Base-by-base conservation (phyloP, 2,888 invertebrate species). In the Pheosia gnoma region DNA sequence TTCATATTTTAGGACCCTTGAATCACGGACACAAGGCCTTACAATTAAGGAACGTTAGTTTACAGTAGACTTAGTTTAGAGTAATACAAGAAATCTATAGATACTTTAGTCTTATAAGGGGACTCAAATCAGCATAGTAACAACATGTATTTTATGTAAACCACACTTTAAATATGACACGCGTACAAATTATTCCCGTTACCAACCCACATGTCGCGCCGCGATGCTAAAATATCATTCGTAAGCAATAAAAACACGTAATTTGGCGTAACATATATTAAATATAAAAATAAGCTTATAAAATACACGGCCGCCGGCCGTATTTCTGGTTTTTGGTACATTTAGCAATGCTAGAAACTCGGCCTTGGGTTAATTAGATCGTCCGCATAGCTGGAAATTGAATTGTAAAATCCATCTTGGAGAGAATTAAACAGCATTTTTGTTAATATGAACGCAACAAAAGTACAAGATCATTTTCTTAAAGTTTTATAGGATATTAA, bases 191-290 rank as follows among this genome's bases (percentile, higher is more conserved):
- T 59, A 68, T 61, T 57, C 53, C 38, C 9, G 6, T 36, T 41
- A 39, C 25, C 61, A 63, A 70, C 72, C 73, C 72, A 66, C 38
- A 6, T 3, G 57, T 11, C 52, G 53, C 67, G 63, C 60, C 73
- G 65, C 52, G 8, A 36, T 57, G 61, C 62, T 10, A 65, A 71
- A 71, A 68, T 71, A 72, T 56, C 62, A 49, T 52, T 55, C 43
- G 53, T 59, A 60, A 62, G 64, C 61, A 71, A 74, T 67, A 72
- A 72, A 74, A 70, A 66, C 62, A 54, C 61, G 62, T 67, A 70
- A 68, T 75, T 72, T 71, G 59, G 59, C 68, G 73, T 72, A 71
- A 70, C 65, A 39, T 59, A 59, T 72, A 71, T 64, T 70, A 57
- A 51, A 67, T 71, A 62, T 75, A 74, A 72, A 74, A 74, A 74